phyloP scores from a whole-genome alignment of 35 echinoderm and acorn worm genomes.

The Chiridota heheva region DNA sequence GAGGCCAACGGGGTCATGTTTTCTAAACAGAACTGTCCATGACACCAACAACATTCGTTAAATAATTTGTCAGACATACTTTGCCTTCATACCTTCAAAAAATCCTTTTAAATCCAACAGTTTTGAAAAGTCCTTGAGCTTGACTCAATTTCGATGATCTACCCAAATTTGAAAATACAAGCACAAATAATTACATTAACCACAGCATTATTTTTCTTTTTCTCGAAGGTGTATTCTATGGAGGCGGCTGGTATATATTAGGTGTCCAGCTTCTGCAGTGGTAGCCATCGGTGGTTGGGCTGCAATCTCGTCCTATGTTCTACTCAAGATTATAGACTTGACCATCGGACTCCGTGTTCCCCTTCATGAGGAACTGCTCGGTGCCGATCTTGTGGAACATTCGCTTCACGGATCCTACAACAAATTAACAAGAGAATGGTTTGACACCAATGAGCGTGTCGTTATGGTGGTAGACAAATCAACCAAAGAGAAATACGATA shows the following conservation, averaged over 20 bases:
- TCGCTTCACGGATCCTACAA: conserved; percentile 75
- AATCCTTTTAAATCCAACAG: too few species aligned
- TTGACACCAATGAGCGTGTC: conserved; percentile 46
- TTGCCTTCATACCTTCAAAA: too few species aligned
- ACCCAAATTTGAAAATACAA: too few species aligned
- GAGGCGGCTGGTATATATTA: conserved; percentile 78
- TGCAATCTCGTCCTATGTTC: conserved; percentile 39
- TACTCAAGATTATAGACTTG: conserved; percentile 56
- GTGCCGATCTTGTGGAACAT: conserved; percentile 92
- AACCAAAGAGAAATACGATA: conserved; percentile 15
- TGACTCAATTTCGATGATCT: too few species aligned
- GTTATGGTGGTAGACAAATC: conserved; percentile 42
- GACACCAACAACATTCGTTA: too few species aligned
- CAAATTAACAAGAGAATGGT: conserved; percentile 57
- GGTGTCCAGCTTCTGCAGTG: conserved; percentile 68
- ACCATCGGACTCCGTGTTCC: conserved; percentile 86
- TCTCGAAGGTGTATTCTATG: conserved; percentile 66
- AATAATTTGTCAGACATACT: too few species aligned
- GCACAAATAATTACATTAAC: too few species aligned
- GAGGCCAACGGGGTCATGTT: too few species aligned
- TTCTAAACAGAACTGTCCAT: too few species aligned
- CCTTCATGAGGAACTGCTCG: conserved; percentile 84
- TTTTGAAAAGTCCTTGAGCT: too few species aligned
- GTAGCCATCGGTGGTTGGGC: conserved; percentile 69
- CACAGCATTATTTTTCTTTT: background rate